Evolutionary conservation across 2,888 invertebrate genomes (phyloP), one percentile per base, ranked within the genome.

Genomic region (Dioctria rufipes): DNA sequence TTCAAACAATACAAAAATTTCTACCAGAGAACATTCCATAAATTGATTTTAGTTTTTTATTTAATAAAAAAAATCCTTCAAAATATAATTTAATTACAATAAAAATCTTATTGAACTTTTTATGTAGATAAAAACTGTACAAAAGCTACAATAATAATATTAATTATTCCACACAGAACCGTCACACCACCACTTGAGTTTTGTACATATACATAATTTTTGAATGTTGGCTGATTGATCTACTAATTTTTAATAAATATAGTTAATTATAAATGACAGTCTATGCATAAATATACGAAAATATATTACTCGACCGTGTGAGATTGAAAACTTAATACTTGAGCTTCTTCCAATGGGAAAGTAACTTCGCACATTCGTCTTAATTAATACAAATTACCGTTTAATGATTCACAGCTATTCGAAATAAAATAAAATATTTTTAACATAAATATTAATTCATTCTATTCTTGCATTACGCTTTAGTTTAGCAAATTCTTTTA

Each of bases 401-500:
- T 73, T n/a, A 61, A 37, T 11, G 11, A 25, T 61, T 58, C 73
- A 73, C 73, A 73, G 73, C 73, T 51, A 73, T 13, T 42, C 42
- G 8, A 54, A 46, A 37, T 66, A 58, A 60, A 54, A 58, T 42
- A 25, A 25, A 25, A 25, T 25, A 25, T 25, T 25, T 25, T 25
- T 25, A 25, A 25, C 25, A 58, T 54, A 54, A 11, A 71, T 51
- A 39, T n/a, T 2, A 71, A 54, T 73, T 81, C 79, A 84, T 81
- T 84, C 84, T 82, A 87, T 88, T 67, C 88, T 85, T n/a, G 84
- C 83, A 42, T 87, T 86, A 13, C 87, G 85, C 11, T 86, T 85
- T 69, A 85, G 71, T 42, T 85, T 85, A 11, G 83, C 77, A 46
- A 90, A 83, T 85, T 92, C 92, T 77, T 90, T 89, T 83, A 88